Evolutionary conservation across 1,140 invertebrate species (phyloP), one percentile per base, ranked within the genome.

Genomic region (Ruditapes philippinarum): DNA sequence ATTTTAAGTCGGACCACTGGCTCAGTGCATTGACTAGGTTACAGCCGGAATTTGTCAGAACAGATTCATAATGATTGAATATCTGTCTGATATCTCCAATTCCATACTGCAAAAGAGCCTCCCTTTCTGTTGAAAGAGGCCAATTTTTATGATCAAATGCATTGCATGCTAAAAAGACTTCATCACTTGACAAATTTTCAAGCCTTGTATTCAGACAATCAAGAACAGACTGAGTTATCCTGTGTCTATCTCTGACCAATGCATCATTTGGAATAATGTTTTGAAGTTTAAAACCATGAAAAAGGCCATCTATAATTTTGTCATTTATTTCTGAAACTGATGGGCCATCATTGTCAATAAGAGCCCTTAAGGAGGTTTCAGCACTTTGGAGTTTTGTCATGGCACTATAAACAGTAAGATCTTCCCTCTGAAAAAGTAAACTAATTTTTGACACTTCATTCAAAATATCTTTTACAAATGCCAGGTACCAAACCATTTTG

Each of bases 371-470:
- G 45, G 83, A 31, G 28, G 54, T 19, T 60, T 70, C 17, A 33
- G 76, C 68, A 60, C 74, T 79, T 73, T 91, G 62, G 11, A 90
- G 60, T 73, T 79, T 80, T 7, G 85, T 88, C 0, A 87, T 62
- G 22, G 87, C 82, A 89, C 87, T 82, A n/a, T 51, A 89, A 7
- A 89, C 78, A 33, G 88, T 86, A 36, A 86, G 81, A 42, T 88
- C 81, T 38, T 91, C 87, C 28, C 82, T 54, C 45, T 91, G 90
- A 79, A 91, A 88, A 0, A 89, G 25, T 17, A 86, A 17, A 54
- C 87, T 89, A 12, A 91, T 33, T 78, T 68, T 89, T 2, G 65
- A 42, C 11, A 91, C 62, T 74, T 91, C 88, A 42, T 45, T 60
- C 12, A 91, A 25, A 0, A 89, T 22, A 70, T 89, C 87, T 54